These are phyloP conservation scores for Chelon labrosus DNA, from an alignment of 2,797 vertebrate genomes.

Conservation along the genomic window DNA sequence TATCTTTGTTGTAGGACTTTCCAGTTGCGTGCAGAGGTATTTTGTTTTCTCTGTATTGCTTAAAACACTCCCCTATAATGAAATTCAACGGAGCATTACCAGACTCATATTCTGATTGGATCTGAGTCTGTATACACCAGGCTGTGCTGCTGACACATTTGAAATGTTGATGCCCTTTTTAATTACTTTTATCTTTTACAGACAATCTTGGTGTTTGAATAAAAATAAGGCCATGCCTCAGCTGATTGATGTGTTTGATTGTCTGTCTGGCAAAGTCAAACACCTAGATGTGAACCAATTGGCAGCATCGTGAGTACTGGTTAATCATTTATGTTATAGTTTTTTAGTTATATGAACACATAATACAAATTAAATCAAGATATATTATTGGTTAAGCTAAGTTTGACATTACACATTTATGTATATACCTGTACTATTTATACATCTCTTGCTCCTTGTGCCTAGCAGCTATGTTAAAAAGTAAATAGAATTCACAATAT, in stretches of 20 bases:
- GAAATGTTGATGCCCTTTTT: not conserved
- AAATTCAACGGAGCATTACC: too few species aligned
- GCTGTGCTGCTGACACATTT: not conserved
- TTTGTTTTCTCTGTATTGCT: too few species aligned
- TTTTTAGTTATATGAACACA: too few species aligned
- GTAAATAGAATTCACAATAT: not conserved
- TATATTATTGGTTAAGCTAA: not conserved
- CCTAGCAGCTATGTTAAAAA: not conserved
- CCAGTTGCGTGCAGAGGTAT: too few species aligned
- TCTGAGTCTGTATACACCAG: too few species aligned
- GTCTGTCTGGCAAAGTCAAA: slow-evolving; percentile 22
- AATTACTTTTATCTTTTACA: slow-evolving; percentile 34
- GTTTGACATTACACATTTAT: not conserved
- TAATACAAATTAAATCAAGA: not conserved
- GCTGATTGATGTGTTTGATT: slow-evolving; percentile 21
- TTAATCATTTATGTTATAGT: not conserved
- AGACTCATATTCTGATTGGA: too few species aligned
- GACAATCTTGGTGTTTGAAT: slow-evolving; percentile 53
- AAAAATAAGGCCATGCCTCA: slow-evolving; percentile 26
- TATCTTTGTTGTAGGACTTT: too few species aligned
- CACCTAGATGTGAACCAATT: slow-evolving; percentile 31
- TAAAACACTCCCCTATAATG: too few species aligned
- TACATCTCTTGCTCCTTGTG: not conserved
- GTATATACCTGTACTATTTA: too few species aligned
- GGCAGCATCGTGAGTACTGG: slow-evolving; percentile 50